Evolutionary conservation across 2,888 invertebrate species (phyloP).

Genomic region (Zele albiditarsus): DNA sequence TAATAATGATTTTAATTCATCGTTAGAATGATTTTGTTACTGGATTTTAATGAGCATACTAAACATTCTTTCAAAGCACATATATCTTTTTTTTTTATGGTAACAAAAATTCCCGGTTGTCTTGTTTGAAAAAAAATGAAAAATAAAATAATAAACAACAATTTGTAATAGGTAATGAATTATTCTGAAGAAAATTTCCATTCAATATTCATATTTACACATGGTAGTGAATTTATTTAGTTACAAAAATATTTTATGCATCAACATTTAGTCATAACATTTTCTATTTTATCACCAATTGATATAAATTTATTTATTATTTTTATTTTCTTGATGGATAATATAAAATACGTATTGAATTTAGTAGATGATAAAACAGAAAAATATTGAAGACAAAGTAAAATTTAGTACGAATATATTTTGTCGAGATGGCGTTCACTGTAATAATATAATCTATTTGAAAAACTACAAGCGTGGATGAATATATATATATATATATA

Average conservation of each 20-base stretch:
- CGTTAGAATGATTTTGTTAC: conserved; percentile 1
- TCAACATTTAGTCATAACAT: no score
- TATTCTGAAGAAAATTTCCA: background rate
- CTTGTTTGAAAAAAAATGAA: background rate
- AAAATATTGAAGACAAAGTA: background rate
- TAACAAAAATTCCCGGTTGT: no score
- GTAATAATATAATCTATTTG: background rate
- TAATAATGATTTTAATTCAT: conserved; percentile 19
- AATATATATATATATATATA: no score
- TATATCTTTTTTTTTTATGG: background rate
- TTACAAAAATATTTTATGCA: no score
- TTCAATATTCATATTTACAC: no score
- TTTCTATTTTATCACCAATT: background rate
- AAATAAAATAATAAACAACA: background rate
- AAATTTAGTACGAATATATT: background rate
- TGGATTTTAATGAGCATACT: background rate
- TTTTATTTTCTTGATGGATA: background rate
- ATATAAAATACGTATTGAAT: background rate
- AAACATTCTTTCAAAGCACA: background rate
- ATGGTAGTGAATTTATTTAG: no score
- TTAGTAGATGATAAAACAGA: background rate
- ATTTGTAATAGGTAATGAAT: background rate
- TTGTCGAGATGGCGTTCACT: background rate
- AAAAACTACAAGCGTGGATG: background rate
- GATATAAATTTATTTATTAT: background rate